These are phyloP conservation scores for Danionella dracula DNA, from an alignment of 2,797 vertebrate genomes.

Conservation along the genomic window DNA sequence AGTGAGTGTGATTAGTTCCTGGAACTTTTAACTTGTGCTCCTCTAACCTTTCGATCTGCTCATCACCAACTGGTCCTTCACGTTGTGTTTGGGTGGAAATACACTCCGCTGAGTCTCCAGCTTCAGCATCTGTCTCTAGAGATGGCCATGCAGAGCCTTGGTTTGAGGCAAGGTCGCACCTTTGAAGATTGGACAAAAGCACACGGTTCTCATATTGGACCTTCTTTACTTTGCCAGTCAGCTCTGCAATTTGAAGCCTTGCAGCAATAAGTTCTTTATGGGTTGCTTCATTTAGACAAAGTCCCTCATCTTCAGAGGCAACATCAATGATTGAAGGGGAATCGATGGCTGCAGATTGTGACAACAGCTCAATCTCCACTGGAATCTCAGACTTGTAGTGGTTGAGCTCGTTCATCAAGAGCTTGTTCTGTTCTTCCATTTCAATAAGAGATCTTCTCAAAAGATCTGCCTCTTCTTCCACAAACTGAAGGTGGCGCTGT, in stretches of 20 bases:
- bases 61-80: slow-evolving; percentile 65
- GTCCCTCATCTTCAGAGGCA: slow-evolving; percentile 78
- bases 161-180: slow-evolving; percentile 90
- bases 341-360: slow-evolving; percentile 19
- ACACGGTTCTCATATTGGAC: slow-evolving; percentile 96
- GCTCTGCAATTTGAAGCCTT: slow-evolving; percentile 87
- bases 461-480: slow-evolving; percentile 96
- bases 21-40: slow-evolving; percentile 62
- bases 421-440: slow-evolving; percentile 97
- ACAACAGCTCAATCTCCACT: slow-evolving; percentile 56
- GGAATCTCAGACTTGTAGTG: slow-evolving; percentile 90
- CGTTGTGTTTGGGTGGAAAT: slow-evolving; percentile 72
- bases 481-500: slow-evolving; percentile 93
- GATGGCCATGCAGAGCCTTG: slow-evolving; percentile 72
- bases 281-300: slow-evolving; percentile 71
- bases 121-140: slow-evolving; percentile 88
- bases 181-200: slow-evolving; percentile 93
- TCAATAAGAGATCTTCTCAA: slow-evolving; percentile 89
- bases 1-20: slow-evolving; percentile 32
- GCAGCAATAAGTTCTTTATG: slow-evolving; percentile 84
- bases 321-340: slow-evolving; percentile 39
- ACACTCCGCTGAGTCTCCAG: slow-evolving; percentile 88
- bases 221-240: slow-evolving; percentile 93
- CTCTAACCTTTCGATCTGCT: slow-evolving; percentile 60
- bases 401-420: slow-evolving; percentile 89